A percentile compares a stretch with the other conserved stretches of the same genome.
These are phyloP conservation scores for Spheniscus humboldti DNA, from an alignment of 2,797 vertebrate genomes.

Conservation along the genomic window DNA sequence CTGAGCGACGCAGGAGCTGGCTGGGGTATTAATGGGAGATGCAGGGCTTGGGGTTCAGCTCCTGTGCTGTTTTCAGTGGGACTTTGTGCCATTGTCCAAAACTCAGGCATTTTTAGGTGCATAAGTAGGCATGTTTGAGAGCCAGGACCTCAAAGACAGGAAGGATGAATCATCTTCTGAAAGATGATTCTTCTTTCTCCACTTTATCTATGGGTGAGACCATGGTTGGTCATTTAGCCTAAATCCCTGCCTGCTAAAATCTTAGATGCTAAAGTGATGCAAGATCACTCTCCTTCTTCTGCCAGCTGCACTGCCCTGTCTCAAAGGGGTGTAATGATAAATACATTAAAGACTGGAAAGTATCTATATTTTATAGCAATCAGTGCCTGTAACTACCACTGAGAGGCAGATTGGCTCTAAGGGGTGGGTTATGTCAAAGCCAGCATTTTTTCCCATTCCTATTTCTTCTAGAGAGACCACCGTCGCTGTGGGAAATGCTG, in stretches of 20 bases:
- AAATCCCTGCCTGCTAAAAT: neutral
- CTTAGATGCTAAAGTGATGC: neutral
- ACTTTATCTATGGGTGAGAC: neutral
- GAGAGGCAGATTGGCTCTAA: neutral
- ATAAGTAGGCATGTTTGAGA: too few species aligned
- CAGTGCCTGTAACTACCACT: neutral
- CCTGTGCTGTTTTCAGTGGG: too few species aligned
- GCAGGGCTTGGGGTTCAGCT: neutral
- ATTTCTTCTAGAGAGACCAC: neutral
- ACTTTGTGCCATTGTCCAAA: neutral
- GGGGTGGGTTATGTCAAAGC: neutral
- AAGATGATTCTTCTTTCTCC: neutral
- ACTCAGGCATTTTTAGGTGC: neutral
- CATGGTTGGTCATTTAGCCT: neutral
- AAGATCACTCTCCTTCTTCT: neutral
- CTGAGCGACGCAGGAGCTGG: neutral
- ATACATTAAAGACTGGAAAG: neutral
- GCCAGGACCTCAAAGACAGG: neutral
- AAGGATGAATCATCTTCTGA: neutral
- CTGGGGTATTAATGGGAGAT: too few species aligned
- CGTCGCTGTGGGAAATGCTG: fast-evolving
- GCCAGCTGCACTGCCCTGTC: too few species aligned
- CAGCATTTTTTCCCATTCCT: neutral
- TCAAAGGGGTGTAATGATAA: neutral
- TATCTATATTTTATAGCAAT: neutral